phyloP scores from a whole-genome alignment of 2,888 invertebrate genomes.

The Proisotoma minuta region DNA sequence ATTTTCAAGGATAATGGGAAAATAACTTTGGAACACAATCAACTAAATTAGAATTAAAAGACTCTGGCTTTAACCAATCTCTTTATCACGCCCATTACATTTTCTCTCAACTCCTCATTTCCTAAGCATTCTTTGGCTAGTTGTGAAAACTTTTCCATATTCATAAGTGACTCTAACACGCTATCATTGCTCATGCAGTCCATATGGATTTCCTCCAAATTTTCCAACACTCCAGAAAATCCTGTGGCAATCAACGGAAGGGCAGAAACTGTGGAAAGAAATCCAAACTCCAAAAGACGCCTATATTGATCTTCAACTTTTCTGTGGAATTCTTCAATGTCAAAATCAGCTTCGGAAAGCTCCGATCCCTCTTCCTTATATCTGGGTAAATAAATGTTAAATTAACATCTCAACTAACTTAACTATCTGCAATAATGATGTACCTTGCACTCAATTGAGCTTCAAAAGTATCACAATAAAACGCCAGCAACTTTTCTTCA shows the following conservation, averaged over 20 bases:
- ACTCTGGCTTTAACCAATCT: conserved; percentile 17
- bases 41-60: neutral
- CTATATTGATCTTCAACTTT: conserved; percentile 28
- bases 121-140: conserved; percentile 15
- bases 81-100: conserved; percentile 18
- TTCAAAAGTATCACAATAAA: conserved; percentile 35
- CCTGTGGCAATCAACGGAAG: conserved; percentile 15
- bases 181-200: neutral
- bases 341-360: conserved; percentile 19
- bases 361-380: neutral
- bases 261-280: conserved; percentile 13
- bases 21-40: neutral
- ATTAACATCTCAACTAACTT: neutral
- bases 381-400: neutral
- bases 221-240: neutral
- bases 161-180: conserved; percentile 1
- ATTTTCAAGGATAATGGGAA: neutral
- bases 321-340: conserved; percentile 35
- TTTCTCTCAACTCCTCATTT: conserved; percentile 4
- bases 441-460: conserved; percentile 21
- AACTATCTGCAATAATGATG: neutral
- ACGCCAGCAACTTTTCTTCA: conserved; percentile 34
- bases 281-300: conserved; percentile 29
- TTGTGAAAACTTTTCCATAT: neutral
- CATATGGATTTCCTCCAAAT: conserved; percentile 2